These are phyloP conservation scores for Thrips palmi DNA, from an alignment of 1,140 invertebrate genomes.

Conservation along the genomic window DNA sequence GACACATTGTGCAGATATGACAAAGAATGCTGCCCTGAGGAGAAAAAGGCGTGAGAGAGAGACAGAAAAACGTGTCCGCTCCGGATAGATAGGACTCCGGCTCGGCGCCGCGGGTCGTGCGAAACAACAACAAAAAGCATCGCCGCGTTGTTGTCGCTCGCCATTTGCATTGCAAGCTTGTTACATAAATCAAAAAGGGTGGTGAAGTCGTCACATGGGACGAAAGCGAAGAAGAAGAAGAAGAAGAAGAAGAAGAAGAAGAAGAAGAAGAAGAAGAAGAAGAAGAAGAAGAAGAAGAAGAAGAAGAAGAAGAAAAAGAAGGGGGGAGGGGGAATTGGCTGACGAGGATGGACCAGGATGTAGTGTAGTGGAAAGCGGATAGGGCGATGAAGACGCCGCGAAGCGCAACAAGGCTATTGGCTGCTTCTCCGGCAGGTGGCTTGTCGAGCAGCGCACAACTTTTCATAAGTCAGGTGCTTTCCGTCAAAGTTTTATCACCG, in stretches of 20 bases:
- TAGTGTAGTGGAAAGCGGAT: background rate
- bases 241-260: background rate
- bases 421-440: too few relatives aligned
- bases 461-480: too few relatives aligned
- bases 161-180: too few relatives aligned
- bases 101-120: background rate
- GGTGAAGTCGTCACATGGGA: background rate
- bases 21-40: background rate
- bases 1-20: too few relatives aligned
- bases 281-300: background rate
- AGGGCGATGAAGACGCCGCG: conserved; percentile 1
- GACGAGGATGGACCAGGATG: background rate
- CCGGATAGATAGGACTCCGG: background rate
- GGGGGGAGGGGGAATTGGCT: background rate
- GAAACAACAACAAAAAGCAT: background rate
- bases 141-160: too few relatives aligned
- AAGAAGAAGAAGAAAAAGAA: background rate
- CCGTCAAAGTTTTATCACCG: too few relatives aligned
- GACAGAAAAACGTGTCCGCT: background rate
- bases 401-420: too few relatives aligned
- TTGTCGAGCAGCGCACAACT: too few relatives aligned
- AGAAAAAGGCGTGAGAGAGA: conserved; percentile 2
- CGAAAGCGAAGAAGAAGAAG: conserved; percentile 1
- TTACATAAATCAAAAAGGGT: too few relatives aligned
- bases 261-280: conserved; percentile 1